Conservation (phyloP, 2,113 vertebrate genomes). For the Oriolus oriolus region DNA sequence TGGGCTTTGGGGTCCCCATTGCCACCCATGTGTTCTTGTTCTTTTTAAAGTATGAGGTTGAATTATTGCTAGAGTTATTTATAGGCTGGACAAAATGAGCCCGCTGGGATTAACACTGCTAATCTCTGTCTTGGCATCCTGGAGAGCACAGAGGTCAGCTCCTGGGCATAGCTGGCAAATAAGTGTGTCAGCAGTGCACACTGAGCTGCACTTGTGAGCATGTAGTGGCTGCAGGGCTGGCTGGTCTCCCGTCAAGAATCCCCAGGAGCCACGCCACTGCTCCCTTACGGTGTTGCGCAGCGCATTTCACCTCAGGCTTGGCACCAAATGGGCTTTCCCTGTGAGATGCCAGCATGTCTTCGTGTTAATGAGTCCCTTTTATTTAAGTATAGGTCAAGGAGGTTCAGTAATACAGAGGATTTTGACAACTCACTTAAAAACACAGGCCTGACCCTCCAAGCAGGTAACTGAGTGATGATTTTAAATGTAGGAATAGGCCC, state of each 20-base stretch:
- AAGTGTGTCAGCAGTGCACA: background rate
- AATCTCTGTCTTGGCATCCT: background rate
- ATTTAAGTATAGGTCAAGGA: background rate
- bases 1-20: background rate
- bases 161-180: background rate
- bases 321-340: background rate
- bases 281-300: rapidly evolving
- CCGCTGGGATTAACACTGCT: background rate
- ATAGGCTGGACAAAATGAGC: background rate
- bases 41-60: background rate
- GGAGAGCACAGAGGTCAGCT: background rate
- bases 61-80: background rate
- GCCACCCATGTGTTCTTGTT: background rate
- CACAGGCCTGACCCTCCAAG: background rate
- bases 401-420: background rate
- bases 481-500: background rate
- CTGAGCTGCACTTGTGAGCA: rapidly evolving
- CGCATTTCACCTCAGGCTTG: background rate
- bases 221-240: background rate
- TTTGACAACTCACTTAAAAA: background rate
- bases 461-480: background rate
- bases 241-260: background rate
- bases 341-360: background rate
- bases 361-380: background rate
- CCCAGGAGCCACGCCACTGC: rapidly evolving